Percentiles rank a stretch among this genome's conserved stretches.
Conservation (phyloP, 2,113 vertebrate genomes). For the Numenius arquata region DNA sequence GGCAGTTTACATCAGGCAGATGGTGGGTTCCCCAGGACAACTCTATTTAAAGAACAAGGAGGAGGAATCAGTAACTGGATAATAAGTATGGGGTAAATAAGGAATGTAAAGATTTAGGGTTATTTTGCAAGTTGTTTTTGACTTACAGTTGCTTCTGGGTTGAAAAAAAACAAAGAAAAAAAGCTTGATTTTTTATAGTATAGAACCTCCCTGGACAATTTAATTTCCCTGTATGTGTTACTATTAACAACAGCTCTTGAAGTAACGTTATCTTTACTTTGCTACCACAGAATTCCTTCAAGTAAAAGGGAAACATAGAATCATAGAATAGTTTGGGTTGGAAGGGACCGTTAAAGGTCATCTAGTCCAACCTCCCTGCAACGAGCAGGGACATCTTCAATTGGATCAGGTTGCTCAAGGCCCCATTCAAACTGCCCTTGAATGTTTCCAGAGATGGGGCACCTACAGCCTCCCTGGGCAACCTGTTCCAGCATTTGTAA, state of each 20-base stretch:
- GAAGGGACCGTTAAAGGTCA: background rate
- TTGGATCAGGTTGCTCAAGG: background rate
- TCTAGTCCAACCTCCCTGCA: background rate
- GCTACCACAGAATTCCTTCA: background rate
- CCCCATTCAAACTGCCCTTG: background rate
- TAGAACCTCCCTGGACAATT: background rate
- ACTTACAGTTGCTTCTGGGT: background rate
- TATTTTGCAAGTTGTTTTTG: background rate
- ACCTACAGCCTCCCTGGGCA: background rate
- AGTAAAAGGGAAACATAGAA: background rate
- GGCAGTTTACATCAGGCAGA: slow-evolving; percentile 51
- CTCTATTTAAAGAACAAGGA: slow-evolving; percentile 22
- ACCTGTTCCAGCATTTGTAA: background rate
- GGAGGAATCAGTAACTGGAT: background rate
- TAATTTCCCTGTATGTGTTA: background rate
- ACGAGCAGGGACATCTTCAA: background rate
- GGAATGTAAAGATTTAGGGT: background rate
- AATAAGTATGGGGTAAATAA: background rate
- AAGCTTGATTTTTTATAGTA: background rate
- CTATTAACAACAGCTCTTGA: background rate
- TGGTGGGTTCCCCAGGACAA: slow-evolving; percentile 9
- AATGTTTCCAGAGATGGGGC: background rate
- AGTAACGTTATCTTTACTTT: background rate
- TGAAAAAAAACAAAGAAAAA: background rate
- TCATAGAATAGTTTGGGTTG: background rate